Conservation (phyloP, 2,797 vertebrate genomes). For the Sebastes cheni region DNA sequence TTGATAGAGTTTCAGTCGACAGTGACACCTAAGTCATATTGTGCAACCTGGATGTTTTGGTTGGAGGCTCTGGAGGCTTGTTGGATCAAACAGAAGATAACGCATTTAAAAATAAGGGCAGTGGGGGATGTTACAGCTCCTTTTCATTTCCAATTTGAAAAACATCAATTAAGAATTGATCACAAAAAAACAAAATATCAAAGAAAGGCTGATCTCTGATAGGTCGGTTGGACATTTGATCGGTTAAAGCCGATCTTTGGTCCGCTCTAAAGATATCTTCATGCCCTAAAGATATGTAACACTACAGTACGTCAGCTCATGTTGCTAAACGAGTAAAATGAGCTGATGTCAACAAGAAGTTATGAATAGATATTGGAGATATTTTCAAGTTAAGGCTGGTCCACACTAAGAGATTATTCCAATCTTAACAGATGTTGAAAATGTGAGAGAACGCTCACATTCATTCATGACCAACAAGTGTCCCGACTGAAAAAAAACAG, state of each 20-base stretch:
- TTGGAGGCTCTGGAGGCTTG: background rate
- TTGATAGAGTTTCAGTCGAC: slow-evolving; percentile 17
- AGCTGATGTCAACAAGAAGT: background rate
- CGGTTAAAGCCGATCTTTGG: background rate
- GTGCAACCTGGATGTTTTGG: slow-evolving; percentile 3
- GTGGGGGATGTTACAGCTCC: background rate
- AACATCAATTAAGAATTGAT: background rate
- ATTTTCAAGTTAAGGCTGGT: too few relatives aligned
- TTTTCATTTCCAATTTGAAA: background rate
- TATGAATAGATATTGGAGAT: too few relatives aligned
- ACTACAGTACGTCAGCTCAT: background rate
- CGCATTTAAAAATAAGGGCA: background rate
- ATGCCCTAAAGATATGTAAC: background rate
- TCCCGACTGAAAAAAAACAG: too few relatives aligned
- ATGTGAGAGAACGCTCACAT: too few relatives aligned
- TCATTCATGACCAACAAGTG: too few relatives aligned
- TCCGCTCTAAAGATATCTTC: too few relatives aligned
- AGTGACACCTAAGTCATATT: background rate
- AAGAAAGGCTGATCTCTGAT: background rate
- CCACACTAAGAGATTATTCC: too few relatives aligned
- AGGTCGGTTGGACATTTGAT: background rate
- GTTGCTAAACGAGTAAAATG: background rate
- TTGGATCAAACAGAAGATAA: background rate
- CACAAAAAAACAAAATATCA: background rate
- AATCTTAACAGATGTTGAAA: too few relatives aligned